Conservation (phyloP, 2,888 invertebrate species). For the Capitulum mitella region DNA sequence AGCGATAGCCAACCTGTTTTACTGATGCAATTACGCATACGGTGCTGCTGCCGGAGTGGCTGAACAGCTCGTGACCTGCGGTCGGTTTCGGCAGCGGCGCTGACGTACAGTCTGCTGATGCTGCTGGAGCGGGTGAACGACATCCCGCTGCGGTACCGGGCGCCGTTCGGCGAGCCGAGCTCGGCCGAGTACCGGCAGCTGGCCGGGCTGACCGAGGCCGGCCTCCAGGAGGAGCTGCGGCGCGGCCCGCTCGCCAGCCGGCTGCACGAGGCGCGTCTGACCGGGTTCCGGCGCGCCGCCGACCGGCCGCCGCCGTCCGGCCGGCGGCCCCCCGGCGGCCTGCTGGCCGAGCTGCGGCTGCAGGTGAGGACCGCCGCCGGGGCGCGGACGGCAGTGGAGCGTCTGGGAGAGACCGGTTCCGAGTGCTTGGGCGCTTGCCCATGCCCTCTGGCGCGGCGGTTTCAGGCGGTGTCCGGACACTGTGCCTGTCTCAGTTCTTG, state of each 20-base stretch:
- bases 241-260: conserved; percentile 29
- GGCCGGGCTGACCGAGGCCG: conserved; percentile 30
- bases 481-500: too few relatives aligned
- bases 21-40: too few relatives aligned
- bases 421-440: too few relatives aligned
- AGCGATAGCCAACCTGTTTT: too few relatives aligned
- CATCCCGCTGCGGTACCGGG: conserved; percentile 30
- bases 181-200: conserved; percentile 34
- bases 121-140: conserved; percentile 34
- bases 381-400: too few relatives aligned
- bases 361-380: conserved; percentile 24
- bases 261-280: conserved; percentile 30
- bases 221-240: conserved; percentile 31
- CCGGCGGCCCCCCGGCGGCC: conserved; percentile 20
- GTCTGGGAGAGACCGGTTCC: too few relatives aligned
- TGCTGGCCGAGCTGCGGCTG: conserved; percentile 32
- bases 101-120: conserved; percentile 31
- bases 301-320: neutral
- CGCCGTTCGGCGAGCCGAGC: conserved; percentile 31
- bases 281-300: conserved; percentile 31
- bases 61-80: neutral
- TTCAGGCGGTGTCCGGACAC: too few relatives aligned
- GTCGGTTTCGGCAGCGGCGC: conserved; percentile 28
- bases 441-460: too few relatives aligned
- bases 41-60: too few relatives aligned